Evolutionary conservation across 1,140 invertebrate genomes (phyloP).

Genomic region (Heterodera carotae): DNA sequence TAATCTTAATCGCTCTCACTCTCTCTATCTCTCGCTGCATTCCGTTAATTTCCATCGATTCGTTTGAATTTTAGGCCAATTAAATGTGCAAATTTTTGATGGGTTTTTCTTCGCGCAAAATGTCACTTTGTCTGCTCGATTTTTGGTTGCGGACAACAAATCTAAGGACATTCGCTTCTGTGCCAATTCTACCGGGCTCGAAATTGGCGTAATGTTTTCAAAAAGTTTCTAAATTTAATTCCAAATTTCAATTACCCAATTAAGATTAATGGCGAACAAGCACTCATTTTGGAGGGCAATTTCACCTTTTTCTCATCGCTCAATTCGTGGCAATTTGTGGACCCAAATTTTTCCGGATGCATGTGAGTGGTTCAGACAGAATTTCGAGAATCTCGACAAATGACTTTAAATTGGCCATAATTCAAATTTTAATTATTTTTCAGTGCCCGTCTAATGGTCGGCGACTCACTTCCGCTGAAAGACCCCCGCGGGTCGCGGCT

Average conservation of each 20-base stretch:
- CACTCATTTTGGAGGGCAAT: constrained; percentile 55
- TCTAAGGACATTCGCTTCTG: constrained; percentile 62
- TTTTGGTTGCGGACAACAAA: constrained; percentile 51
- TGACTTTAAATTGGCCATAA: too few relatives aligned
- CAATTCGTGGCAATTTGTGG: constrained; percentile 57
- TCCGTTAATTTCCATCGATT: too few relatives aligned
- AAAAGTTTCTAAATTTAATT: constrained; percentile 14
- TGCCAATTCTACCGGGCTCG: constrained; percentile 40
- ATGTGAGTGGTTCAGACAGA: background rate
- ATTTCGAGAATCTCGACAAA: too few relatives aligned
- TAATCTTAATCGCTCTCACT: too few relatives aligned
- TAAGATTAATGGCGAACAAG: constrained; percentile 52
- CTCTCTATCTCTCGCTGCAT: too few relatives aligned
- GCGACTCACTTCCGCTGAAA: constrained; percentile 50
- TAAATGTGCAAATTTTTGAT: constrained; percentile 61
- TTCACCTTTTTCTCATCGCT: constrained; percentile 58
- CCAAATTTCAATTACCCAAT: constrained; percentile 14
- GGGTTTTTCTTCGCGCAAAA: constrained; percentile 62
- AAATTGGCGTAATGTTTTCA: constrained; percentile 36
- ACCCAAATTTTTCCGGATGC: constrained; percentile 32
- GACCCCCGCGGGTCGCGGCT: constrained; percentile 44
- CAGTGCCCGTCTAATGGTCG: constrained; percentile 51
- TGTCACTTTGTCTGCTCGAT: constrained; percentile 38
- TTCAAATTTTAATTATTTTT: constrained; percentile 28
- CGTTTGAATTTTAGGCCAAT: constrained; percentile 37